Conservation (phyloP, 1,140 invertebrate genomes). For the Spodoptera litura region DNA sequence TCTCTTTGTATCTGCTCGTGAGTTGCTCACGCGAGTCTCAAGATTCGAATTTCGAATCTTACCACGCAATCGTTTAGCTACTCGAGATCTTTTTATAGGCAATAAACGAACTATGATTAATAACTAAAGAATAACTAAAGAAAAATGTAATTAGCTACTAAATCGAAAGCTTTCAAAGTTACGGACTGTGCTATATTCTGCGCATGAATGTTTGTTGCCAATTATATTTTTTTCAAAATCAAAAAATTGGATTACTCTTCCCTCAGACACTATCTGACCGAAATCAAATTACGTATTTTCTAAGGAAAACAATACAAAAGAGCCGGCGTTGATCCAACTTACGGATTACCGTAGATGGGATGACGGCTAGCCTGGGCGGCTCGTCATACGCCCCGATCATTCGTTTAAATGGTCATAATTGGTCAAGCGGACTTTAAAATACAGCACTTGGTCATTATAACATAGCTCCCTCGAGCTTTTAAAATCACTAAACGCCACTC, state of each 20-base stretch:
- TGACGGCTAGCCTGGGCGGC: slow-evolving; percentile 71
- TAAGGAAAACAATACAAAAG: slow-evolving; percentile 78
- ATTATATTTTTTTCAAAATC: slow-evolving; percentile 37
- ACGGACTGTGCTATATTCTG: slow-evolving; percentile 2
- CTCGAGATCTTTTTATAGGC: slow-evolving; percentile 58
- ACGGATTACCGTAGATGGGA: slow-evolving; percentile 79
- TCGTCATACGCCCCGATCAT: slow-evolving; percentile 71
- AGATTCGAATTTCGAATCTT: slow-evolving; percentile 58
- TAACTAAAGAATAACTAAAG: slow-evolving; percentile 61
- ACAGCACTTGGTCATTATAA: slow-evolving; percentile 74
- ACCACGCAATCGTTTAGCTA: slow-evolving; percentile 60
- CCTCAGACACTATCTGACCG: slow-evolving; percentile 34
- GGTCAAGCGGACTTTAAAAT: slow-evolving; percentile 73
- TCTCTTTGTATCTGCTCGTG: slow-evolving; percentile 67
- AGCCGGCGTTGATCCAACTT: slow-evolving; percentile 70
- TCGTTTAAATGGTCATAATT: slow-evolving; percentile 83
- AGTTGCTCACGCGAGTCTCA: slow-evolving; percentile 62
- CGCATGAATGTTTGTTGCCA: background rate
- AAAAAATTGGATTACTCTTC: slow-evolving; percentile 32
- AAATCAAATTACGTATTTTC: slow-evolving; percentile 70
- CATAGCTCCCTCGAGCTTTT: slow-evolving; percentile 60
- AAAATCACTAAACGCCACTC: slow-evolving; percentile 47
- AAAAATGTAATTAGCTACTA: slow-evolving; percentile 48
- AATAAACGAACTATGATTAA: slow-evolving; percentile 67
- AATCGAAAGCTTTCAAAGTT: background rate